Evolutionary conservation across 2,797 vertebrate species (phyloP).

Genomic region (Australoheros facetus): DNA sequence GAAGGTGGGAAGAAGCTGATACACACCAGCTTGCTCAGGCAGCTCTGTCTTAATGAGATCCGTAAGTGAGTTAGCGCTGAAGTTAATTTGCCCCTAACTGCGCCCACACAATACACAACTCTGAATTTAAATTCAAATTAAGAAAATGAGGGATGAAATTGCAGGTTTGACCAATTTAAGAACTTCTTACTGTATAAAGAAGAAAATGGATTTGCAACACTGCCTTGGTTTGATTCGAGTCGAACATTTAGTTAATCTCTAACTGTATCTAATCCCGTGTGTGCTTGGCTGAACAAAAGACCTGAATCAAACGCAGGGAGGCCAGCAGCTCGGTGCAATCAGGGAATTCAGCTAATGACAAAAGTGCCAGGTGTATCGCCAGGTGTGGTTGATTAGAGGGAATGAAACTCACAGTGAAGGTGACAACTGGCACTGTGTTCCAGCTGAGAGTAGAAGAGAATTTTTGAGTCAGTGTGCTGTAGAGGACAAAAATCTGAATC

Average conservation of each 20-base stretch:
- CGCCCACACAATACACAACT: slow-evolving; percentile 42
- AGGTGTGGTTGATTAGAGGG: slow-evolving; percentile 79
- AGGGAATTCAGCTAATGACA: slow-evolving; percentile 71
- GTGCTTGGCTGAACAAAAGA: slow-evolving; percentile 51
- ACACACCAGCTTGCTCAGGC: slow-evolving; percentile 45
- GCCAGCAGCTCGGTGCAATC: slow-evolving; percentile 59
- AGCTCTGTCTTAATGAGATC: slow-evolving; percentile 71
- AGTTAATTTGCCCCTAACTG: slow-evolving; percentile 73
- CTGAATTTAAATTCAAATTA: slow-evolving; percentile 44
- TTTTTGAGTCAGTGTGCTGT: slow-evolving; percentile 46
- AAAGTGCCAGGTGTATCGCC: slow-evolving; percentile 76
- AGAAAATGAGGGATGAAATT: not conserved
- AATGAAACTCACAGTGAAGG: slow-evolving; percentile 68
- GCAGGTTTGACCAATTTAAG: slow-evolving; percentile 15
- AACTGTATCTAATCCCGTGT: slow-evolving; percentile 8
- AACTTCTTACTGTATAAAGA: slow-evolving; percentile 5
- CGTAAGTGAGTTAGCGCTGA: slow-evolving; percentile 51
- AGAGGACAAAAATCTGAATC: slow-evolving; percentile 44
- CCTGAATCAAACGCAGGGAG: slow-evolving; percentile 38
- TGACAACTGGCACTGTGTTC: slow-evolving; percentile 66
- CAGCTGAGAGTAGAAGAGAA: slow-evolving; percentile 51
- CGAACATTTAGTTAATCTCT: slow-evolving; percentile 6
- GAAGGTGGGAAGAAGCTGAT: slow-evolving; percentile 24
- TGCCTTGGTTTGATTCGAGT: slow-evolving; percentile 9
- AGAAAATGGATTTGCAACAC: not conserved